Evolutionary conservation across 1,140 invertebrate species (phyloP).

Genomic region (Lasioglossum baleicum): DNA sequence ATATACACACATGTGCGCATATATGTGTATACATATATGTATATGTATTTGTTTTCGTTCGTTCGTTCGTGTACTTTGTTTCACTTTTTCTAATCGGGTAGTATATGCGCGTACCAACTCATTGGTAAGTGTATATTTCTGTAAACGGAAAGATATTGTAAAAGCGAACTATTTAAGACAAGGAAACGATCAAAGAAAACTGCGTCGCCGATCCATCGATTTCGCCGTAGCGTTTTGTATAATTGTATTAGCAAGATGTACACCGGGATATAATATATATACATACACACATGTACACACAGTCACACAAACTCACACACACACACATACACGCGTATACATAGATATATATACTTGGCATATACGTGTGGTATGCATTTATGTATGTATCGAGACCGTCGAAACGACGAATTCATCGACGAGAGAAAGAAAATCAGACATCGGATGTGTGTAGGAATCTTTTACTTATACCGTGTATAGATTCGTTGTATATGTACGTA

Average conservation of each 20-base stretch:
- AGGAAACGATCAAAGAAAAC: neutral
- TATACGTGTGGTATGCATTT: conserved; percentile 44
- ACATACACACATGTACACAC: neutral
- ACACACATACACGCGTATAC: conserved; percentile 17
- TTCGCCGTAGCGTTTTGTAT: conserved; percentile 63
- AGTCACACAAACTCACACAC: too few species aligned
- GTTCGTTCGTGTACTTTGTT: conserved; percentile 29
- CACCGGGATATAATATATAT: conserved; percentile 36
- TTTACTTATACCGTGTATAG: conserved; percentile 52
- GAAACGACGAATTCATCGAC: neutral
- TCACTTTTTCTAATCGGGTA: conserved; percentile 45
- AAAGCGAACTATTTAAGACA: neutral
- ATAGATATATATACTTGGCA: conserved; percentile 34
- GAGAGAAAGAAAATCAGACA: conserved; percentile 11
- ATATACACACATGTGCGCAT: conserved; percentile 14
- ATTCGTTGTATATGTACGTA: conserved; percentile 66
- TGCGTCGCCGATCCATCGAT: conserved; percentile 7
- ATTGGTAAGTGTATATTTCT: conserved; percentile 40
- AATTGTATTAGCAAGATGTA: conserved; percentile 61
- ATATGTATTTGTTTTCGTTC: conserved; percentile 20
- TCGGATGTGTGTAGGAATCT: conserved; percentile 42
- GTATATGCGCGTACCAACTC: conserved; percentile 11
- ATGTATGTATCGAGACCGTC: conserved; percentile 38
- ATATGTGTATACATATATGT: neutral
- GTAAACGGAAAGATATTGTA: neutral